Percentiles rank a stretch among this genome's conserved stretches.
Conservation (phyloP, 2,888 invertebrate genomes). For the Chymomyza procnemis region DNA sequence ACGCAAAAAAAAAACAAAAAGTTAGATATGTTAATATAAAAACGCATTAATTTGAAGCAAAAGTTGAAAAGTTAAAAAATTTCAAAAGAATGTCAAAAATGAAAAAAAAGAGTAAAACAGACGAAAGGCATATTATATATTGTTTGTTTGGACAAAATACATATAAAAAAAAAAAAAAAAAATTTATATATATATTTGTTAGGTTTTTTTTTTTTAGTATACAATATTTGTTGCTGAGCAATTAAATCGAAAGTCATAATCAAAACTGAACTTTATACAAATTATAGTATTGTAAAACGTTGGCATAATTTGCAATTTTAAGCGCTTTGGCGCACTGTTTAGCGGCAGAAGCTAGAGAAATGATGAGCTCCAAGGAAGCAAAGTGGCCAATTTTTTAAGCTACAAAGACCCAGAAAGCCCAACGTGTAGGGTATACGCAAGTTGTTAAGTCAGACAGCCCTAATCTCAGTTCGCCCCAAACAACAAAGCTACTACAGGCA, state of each 20-base stretch:
- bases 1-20: slow-evolving; percentile 38
- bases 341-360: neutral
- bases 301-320: neutral
- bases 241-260: slow-evolving; percentile 1
- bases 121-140: neutral
- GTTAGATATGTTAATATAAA: slow-evolving; percentile 17
- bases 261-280: neutral
- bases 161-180: slow-evolving; percentile 23
- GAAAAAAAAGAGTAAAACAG: slow-evolving; percentile 8
- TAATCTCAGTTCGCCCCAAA: neutral
- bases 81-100: no score
- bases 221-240: slow-evolving; percentile 13
- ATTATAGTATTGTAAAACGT: neutral
- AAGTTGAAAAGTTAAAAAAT: slow-evolving; percentile 26
- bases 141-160: neutral
- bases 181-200: no score
- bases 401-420: neutral
- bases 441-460: neutral
- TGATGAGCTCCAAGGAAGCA: slow-evolving; percentile 1
- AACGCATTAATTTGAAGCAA: slow-evolving; percentile 22
- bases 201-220: slow-evolving; percentile 25
- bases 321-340: neutral
- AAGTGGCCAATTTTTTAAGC: slow-evolving; percentile 4
- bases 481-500: neutral
- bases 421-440: neutral